Percentiles rank a stretch among this genome's conserved stretches.
These are phyloP conservation scores for Aplodontia rufa DNA, from an alignment of 2,113 vertebrate species.

Conservation along the genomic window DNA sequence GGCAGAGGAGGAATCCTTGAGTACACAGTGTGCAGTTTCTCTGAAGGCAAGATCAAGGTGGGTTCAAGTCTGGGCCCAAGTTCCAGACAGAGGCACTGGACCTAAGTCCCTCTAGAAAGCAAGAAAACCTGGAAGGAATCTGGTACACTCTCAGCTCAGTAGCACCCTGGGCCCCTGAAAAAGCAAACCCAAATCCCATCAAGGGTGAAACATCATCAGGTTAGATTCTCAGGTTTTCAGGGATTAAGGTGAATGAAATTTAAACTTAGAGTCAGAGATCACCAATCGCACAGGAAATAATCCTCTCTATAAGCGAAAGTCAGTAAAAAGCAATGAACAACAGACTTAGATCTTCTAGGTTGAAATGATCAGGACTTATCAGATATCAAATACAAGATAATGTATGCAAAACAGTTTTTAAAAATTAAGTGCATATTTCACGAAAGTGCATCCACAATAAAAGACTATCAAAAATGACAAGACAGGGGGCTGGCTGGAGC, in stretches of 20 bases:
- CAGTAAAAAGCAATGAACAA: not conserved
- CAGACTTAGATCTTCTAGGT: not conserved
- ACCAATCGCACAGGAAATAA: constrained; percentile 6
- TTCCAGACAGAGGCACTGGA: not conserved
- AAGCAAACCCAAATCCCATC: not conserved
- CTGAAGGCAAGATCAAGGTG: not conserved
- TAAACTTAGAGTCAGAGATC: constrained; percentile 22
- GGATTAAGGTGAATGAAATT: constrained; percentile 16
- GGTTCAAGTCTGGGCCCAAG: not conserved
- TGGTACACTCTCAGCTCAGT: not conserved
- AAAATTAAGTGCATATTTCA: constrained; percentile 3
- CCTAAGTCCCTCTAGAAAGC: not conserved
- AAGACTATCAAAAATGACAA: not conserved
- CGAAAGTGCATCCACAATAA: constrained; percentile 1
- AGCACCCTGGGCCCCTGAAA: not conserved
- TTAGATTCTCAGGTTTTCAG: not conserved
- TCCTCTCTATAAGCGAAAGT: not conserved
- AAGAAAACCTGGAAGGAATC: not conserved
- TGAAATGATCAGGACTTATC: not conserved
- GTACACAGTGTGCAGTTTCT: not conserved
- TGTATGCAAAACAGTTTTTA: not conserved
- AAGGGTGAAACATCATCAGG: not conserved
- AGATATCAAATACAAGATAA: not conserved
- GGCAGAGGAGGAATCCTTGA: not conserved
- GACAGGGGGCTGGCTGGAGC: too few relatives aligned